Evolutionary conservation across 1,140 invertebrate genomes (phyloP), one percentile per base, ranked within the genome.

Genomic region (Rhagoletis zephyria): DNA sequence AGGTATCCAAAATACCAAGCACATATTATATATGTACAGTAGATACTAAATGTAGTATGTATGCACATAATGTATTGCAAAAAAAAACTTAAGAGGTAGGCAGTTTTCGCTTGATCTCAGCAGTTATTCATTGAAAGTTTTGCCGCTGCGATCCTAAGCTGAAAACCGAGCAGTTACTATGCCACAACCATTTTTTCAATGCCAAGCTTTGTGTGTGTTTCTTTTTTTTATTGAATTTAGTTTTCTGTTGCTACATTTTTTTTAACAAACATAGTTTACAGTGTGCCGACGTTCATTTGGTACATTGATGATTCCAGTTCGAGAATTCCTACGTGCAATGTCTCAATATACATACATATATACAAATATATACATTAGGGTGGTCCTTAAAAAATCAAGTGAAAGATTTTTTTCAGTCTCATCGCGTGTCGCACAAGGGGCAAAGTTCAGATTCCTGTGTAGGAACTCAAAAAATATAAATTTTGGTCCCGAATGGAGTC

Each of bases 81-180:
- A 30, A 30, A 30, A 30, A 30, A 30, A 30, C 30, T 63, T 12
- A 14, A 63, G 4, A 67, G 64, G n/a, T 67, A 67, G 3, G 48
- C 70, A 48, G n/a, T 77, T 56, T 77, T 51, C 48, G 48, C 70
- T 51, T n/a, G 45, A 77, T 56, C 48, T 77, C 70, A 56, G 48
- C 74, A 81, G 48, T 81, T 56, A 56, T 81, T 81, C 74, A 81
- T 56, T 81, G 74, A 81, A 56, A 48, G 48, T 81, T 81, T 56
- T 10, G 12, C 48, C 16, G 61, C 61, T 30, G 74, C 74, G 48
- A 9, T 81, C 48, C 30, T 42, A 9, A 10, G 14, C 19, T 51
- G 45, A 19, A 14, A 56, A 48, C 3, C 7, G 48, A 4, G 16
- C 10, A n/a, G 74, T 81, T 81, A 56, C 74, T 81, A 81, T 56